Base-by-base conservation (phyloP, 37 sponge, comb jelly and placozoan species). In the Haliclona indistincta region DNA sequence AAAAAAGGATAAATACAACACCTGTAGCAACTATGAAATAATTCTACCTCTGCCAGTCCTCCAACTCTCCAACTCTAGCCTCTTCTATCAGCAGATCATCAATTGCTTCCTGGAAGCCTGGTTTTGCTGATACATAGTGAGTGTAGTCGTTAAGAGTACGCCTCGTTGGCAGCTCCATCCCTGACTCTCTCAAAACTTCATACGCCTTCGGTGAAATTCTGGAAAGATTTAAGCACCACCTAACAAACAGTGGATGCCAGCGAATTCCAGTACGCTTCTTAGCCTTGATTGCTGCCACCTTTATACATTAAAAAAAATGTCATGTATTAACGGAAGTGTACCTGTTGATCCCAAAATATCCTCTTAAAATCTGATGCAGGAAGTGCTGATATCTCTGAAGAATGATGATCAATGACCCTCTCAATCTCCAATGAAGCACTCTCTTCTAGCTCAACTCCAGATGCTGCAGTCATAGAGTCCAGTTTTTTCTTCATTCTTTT, bases 91-190 rank as follows among this genome's bases (percentile, higher is more conserved):
- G 63, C 43, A 43, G 2, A 0, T 3, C 1, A 53, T 73, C 71
- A 2, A 86, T 52, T 4, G 73, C 70, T 0, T 49, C 23, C 4
- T 69, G 62, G 63, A 87, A 87, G 4, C 82, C 88, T 45, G 72
- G 60, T 54, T 70, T 49, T 2, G 44, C 38, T 30, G 75, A 60
- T 22, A 81, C 20, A 32, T 30, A 70, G 54, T 76, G 65, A 28
- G 78, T 86, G 63, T 86, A 86, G 60, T 86, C 81, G 2, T 75
- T 43, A 3, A 86, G 54, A 23, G 87, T 86, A 17, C 87, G 19
- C 30, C 80, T 69, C 35, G 80, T 73, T 3, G 81, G 88, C 34
- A 87, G 52, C 3, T 40, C 29, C 2, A 87, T 0, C 22, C 43
- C 43, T 42, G 54, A 51, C 35, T 29, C 4, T 30, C 64, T 29